These are phyloP conservation scores for Centrocercus urophasianus DNA, from an alignment of 2,113 vertebrate species.

Conservation along the genomic window DNA sequence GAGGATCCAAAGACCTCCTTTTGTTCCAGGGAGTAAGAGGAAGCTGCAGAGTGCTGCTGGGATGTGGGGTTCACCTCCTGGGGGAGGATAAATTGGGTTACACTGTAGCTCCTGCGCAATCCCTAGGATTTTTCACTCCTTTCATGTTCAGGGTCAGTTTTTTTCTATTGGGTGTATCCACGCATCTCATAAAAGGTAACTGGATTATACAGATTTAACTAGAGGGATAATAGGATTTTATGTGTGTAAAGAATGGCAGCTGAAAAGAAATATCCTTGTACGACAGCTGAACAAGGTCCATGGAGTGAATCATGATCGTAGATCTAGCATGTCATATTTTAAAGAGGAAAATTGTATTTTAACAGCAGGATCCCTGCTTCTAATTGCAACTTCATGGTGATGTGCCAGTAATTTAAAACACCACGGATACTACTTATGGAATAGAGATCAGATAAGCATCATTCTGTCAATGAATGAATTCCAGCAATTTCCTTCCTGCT, in stretches of 20 bases:
- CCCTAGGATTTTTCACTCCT: slow-evolving; percentile 37
- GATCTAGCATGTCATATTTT: slow-evolving; percentile 32
- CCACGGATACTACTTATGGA: slow-evolving; percentile 14
- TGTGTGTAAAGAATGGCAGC: slow-evolving; percentile 38
- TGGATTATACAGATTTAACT: slow-evolving; percentile 47
- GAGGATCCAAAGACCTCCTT: neutral
- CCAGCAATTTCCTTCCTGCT: slow-evolving; percentile 22
- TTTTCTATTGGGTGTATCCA: slow-evolving; percentile 7
- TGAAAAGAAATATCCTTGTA: slow-evolving; percentile 46
- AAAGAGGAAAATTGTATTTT: slow-evolving; percentile 51
- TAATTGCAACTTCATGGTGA: slow-evolving; percentile 50
- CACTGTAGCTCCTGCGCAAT: neutral
- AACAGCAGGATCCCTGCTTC: slow-evolving; percentile 30
- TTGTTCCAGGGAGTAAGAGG: neutral
- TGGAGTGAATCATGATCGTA: neutral
- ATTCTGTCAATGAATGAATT: slow-evolving; percentile 24
- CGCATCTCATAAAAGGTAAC: slow-evolving; percentile 30
- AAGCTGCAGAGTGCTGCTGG: neutral
- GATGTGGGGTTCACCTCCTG: neutral
- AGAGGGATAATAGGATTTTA: slow-evolving; percentile 44
- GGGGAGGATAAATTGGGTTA: neutral
- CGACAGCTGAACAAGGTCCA: slow-evolving; percentile 34
- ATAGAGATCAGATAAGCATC: neutral
- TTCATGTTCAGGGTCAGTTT: slow-evolving; percentile 27
- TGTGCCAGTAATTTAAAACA: slow-evolving; percentile 54